These are phyloP conservation scores for Leptobrachium leishanense DNA, from an alignment of 2,113 vertebrate genomes.

Conservation along the genomic window DNA sequence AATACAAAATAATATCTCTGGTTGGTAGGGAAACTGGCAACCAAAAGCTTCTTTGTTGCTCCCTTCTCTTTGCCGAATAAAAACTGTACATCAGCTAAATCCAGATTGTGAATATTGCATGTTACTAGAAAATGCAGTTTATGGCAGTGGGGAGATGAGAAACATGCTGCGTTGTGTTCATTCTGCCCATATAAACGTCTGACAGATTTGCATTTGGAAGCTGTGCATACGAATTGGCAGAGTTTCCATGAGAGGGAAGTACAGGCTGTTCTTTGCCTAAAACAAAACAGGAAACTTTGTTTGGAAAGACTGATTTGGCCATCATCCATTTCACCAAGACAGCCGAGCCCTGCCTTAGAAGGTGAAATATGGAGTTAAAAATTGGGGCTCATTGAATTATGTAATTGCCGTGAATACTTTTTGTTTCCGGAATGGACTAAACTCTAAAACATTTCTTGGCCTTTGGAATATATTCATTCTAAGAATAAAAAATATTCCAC, in stretches of 20 bases:
- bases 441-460: neutral
- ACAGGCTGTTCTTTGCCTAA: slow-evolving; percentile 45
- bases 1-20: too few relatives aligned
- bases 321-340: slow-evolving; percentile 7
- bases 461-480: too few relatives aligned
- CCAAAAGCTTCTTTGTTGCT: too few relatives aligned
- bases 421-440: neutral
- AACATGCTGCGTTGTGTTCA: neutral
- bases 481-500: too few relatives aligned
- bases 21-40: too few relatives aligned
- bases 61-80: too few relatives aligned
- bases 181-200: slow-evolving; percentile 1
- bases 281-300: slow-evolving; percentile 46
- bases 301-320: slow-evolving; percentile 26
- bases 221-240: slow-evolving; percentile 30
- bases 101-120: neutral
- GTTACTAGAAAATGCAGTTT: neutral
- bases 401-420: neutral
- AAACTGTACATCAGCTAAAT: too few relatives aligned
- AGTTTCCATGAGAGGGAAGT: slow-evolving; percentile 17
- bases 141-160: neutral
- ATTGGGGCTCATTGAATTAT: neutral
- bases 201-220: slow-evolving; percentile 27
- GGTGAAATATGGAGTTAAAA: slow-evolving; percentile 25
- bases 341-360: slow-evolving; percentile 5